Percentiles rank a stretch among this genome's conserved stretches.
phyloP scores from a whole-genome alignment of 23 tunicate species.

The Clavelina lepadiformis region DNA sequence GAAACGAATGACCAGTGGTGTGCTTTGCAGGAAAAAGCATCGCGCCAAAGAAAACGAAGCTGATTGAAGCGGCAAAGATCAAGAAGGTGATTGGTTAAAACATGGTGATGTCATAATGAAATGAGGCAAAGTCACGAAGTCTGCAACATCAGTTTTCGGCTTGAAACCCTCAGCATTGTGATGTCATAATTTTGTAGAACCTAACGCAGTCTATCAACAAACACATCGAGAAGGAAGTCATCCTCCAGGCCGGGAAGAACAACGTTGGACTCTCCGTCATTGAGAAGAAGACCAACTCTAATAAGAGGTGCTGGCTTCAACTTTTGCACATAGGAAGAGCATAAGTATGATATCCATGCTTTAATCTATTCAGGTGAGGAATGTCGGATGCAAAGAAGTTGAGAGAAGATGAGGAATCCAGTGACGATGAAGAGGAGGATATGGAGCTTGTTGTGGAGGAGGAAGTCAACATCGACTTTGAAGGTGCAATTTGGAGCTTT shows the following conservation, averaged over 20 bases:
- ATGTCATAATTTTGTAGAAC: no score
- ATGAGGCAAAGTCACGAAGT: no score
- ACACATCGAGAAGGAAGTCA: conserved; percentile 68
- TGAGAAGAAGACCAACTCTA: not conserved
- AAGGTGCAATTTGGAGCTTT: no score
- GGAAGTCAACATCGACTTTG: conserved; percentile 51
- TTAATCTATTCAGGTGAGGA: no score
- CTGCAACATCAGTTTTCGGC: no score
- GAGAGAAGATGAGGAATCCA: conserved; percentile 20
- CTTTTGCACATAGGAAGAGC: not conserved
- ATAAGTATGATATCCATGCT: no score
- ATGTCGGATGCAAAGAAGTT: not conserved
- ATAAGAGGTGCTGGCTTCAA: not conserved
- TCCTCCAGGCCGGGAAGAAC: conserved; percentile 69
- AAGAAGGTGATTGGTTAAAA: no score
- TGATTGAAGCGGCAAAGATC: conserved; percentile 32
- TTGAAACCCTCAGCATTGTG: no score
- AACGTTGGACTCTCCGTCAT: conserved; percentile 45
- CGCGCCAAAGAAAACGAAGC: conserved; percentile 40
- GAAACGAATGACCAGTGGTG: not conserved
- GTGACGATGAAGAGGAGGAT: conserved; percentile 42
- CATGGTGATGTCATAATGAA: no score
- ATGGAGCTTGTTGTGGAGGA: conserved; percentile 36
- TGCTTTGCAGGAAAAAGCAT: conserved; percentile 31
- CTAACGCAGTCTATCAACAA: conserved; percentile 56